phyloP scores from a whole-genome alignment of 2,888 invertebrate species.

The Ganaspis brasiliensis region DNA sequence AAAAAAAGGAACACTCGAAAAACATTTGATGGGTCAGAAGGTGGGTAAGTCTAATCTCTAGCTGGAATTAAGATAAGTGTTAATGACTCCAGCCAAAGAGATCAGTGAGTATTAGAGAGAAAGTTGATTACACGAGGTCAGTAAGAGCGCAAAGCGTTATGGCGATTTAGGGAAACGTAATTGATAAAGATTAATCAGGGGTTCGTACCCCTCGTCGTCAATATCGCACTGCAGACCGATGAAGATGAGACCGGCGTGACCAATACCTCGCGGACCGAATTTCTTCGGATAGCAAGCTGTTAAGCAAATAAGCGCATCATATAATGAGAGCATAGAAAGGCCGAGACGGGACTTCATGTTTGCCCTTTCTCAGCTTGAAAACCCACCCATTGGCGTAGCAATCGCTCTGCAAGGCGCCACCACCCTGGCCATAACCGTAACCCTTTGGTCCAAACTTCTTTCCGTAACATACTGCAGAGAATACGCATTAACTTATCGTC shows the following conservation, averaged over 20 bases:
- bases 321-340: conserved; percentile 72
- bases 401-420: conserved; percentile 95
- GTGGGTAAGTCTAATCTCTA: too few relatives aligned
- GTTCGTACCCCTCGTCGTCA: conserved; percentile 84
- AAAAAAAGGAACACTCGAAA: too few relatives aligned
- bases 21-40: too few relatives aligned
- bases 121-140: conserved; percentile 49
- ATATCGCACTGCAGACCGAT: conserved; percentile 93
- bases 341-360: conserved; percentile 69
- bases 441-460: conserved; percentile 99
- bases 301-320: conserved; percentile 78
- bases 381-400: conserved; percentile 91
- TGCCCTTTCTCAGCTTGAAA: conserved; percentile 69
- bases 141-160: conserved; percentile 71
- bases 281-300: conserved; percentile 97
- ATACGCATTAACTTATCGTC: conserved; percentile 73
- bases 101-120: not conserved
- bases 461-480: conserved; percentile 93
- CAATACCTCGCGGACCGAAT: conserved; percentile 97
- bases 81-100: not conserved
- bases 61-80: too few relatives aligned
- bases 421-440: conserved; percentile 98
- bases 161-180: conserved; percentile 55
- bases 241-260: conserved; percentile 93
- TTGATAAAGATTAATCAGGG: conserved; percentile 57